Base-by-base conservation (phyloP, 2,113 vertebrate species). In the Cyanoramphus novaezelandiae region DNA sequence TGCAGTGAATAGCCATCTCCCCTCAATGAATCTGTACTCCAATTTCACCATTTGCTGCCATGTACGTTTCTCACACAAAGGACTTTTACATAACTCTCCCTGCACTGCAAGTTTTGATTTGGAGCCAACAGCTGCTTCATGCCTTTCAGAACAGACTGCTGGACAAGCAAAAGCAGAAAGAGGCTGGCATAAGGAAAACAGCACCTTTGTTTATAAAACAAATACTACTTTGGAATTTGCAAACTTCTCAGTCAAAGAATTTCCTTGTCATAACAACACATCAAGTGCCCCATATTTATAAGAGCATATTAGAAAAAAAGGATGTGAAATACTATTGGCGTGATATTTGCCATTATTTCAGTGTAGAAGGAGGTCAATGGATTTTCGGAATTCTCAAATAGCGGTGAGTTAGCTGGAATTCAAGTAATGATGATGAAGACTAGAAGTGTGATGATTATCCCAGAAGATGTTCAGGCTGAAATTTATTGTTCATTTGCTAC, bases 91-190 rank as follows among this genome's bases (percentile, higher is more conserved):
- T 91, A 97, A 93, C 92, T 78, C 95, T 95, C 85, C 92, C 87
- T 95, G 90, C 10, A 20, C 93, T 86, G 94, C 95, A 92, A 86
- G 84, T 90, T 97, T 96, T 97, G 96, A 95, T 62, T 52, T 20
- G 3, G 86, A 82, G 97, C 97, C 97, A 98, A 97, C 86, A 97
- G 95, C 97, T 97, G 97, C 97, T 97, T 97, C 81, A 84, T 97
- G 94, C 90, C 93, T 96, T 95, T 95, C 77, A 95, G 95, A 97
- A 96, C 91, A 97, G 94, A 92, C 91, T 92, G 70, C 93, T 97
- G 78, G 97, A 95, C 90, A 91, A 96, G 93, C 85, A 96, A 92
- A 96, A 95, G 88, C 81, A 85, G 76, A 95, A 93, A 95, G 90
- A 90, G 72, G 90, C 86, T 93, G 96, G 90, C 92, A 95, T 37